Evolutionary conservation across 2,888 invertebrate genomes (phyloP), one percentile per base, ranked within the genome.

Genomic region (Mimachlamys varia): DNA sequence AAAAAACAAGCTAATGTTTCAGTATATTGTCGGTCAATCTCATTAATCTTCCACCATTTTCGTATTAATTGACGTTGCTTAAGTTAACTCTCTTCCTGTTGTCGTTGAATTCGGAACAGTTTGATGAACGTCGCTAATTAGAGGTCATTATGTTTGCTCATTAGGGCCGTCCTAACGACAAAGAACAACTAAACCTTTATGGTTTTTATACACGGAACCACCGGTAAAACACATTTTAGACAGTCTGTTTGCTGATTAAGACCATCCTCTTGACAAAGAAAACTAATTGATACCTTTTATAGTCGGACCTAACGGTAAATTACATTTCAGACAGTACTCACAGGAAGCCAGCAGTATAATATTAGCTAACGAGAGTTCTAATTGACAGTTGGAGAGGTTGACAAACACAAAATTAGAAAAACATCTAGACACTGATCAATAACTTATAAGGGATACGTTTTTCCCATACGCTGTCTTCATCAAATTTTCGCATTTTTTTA

Each of bases 371-470:
- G 27, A 76, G 33, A 27, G 13, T 33, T 76, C 76, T 33, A 33
- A 76, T 76, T 76, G 76, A 33, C 76, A 76, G 76, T 76, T 76
- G 27, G 76, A 76, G 12, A 76, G 27, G 76, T 76, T 27, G 33
- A 76, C 33, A 76, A 76, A 27, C 27, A 33, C n/a, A n/a, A n/a
- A n/a, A n/a, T n/a, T n/a, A n/a, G n/a, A 76, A 27, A 12, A 27
- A 12, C 76, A 33, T 27, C 15, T 27, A n/a, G n/a, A n/a, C n/a
- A 22, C 5, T 27, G 33, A 76, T 76, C 76, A 33, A 76, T 76
- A 27, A 33, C 76, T 2, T 10, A 76, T 10, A 0, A 12, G 76
- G 33, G 2, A 58, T 19, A 19, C 58, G 58, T 19, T n/a, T 53
- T 53, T 44, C 44, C 7, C 44, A 7, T 44, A 44, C 44, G 7